A percentile compares a stretch with the other conserved stretches of the same genome.
phyloP scores from a whole-genome alignment of 23 tunicate species.

The Pegea sp. region DNA sequence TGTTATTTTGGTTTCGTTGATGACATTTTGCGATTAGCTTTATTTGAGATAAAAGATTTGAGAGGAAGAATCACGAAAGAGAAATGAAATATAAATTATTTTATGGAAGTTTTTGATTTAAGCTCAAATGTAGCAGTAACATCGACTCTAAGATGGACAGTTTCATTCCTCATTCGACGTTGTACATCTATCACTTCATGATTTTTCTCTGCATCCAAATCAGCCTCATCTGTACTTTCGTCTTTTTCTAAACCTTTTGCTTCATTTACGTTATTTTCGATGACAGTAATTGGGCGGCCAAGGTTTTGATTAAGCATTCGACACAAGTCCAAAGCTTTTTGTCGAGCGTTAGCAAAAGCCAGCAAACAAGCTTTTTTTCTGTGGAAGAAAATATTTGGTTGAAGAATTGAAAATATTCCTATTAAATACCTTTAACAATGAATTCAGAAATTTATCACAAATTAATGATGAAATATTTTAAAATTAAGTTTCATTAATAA shows the following conservation, averaged over 20 bases:
- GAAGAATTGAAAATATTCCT: too few species aligned
- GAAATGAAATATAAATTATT: too few species aligned
- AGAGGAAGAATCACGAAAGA: too few species aligned
- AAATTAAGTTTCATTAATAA: too few species aligned
- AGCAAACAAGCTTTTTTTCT: constrained; percentile 64
- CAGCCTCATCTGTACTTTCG: constrained; percentile 9
- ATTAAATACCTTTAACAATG: too few species aligned
- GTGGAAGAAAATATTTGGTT: neutral
- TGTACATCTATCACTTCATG: constrained; percentile 40
- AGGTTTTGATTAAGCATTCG: constrained; percentile 44
- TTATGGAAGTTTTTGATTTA: constrained; percentile 2
- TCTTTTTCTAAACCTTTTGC: constrained; percentile 15
- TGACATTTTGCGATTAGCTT: too few species aligned
- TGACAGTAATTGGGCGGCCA: constrained; percentile 60
- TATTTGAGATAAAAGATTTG: too few species aligned
- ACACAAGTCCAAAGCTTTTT: constrained; percentile 69
- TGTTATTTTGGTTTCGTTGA: too few species aligned
- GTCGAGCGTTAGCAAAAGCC: constrained; percentile 68
- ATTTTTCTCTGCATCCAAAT: constrained; percentile 1
- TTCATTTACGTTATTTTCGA: constrained; percentile 42
- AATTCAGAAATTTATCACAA: too few species aligned
- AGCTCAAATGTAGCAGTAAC: constrained; percentile 68
- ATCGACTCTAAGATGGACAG: constrained; percentile 20
- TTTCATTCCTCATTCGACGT: constrained; percentile 27
- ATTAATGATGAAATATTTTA: too few species aligned